Conservation (phyloP, 2,888 invertebrate species). For the Andrena haemorrhoa region DNA sequence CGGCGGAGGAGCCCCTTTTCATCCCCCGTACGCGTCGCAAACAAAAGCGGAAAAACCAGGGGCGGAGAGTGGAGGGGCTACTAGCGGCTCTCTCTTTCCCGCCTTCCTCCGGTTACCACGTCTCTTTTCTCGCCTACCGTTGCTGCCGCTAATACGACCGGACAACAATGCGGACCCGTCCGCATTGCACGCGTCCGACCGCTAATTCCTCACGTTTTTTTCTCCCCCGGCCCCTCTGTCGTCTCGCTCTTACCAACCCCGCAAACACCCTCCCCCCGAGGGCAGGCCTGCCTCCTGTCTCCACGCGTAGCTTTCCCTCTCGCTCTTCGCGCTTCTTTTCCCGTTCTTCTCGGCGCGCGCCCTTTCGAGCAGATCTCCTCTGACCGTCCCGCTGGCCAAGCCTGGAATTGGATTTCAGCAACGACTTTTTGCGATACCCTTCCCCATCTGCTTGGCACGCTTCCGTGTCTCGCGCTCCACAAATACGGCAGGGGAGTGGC, state of each 20-base stretch:
- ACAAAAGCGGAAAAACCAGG: conserved; percentile 67
- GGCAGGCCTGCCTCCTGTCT: conserved; percentile 16
- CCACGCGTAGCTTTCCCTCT: conserved; percentile 27
- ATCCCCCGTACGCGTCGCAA: conserved; percentile 27
- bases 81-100: conserved; percentile 44
- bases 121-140: conserved; percentile 70
- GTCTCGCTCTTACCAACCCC: conserved; percentile 45
- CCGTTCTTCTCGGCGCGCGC: not conserved
- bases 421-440: conserved; percentile 67
- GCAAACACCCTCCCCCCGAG: conserved; percentile 25
- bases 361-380: conserved; percentile 32
- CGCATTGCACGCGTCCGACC: conserved; percentile 82
- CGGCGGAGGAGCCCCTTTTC: not conserved
- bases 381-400: conserved; percentile 58
- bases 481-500: not conserved
- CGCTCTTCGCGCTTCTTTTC: conserved; percentile 22
- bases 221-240: conserved; percentile 36
- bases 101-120: conserved; percentile 25
- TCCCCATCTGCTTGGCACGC: conserved; percentile 58
- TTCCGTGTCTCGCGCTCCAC: conserved; percentile 34
- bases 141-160: conserved; percentile 79
- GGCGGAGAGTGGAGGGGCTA: conserved; percentile 49
- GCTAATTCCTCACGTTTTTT: conserved; percentile 80
- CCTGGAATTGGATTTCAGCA: conserved; percentile 79
- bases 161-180: conserved; percentile 81